Conservation (phyloP, 2,888 invertebrate genomes). For the Corbicula japonica region DNA sequence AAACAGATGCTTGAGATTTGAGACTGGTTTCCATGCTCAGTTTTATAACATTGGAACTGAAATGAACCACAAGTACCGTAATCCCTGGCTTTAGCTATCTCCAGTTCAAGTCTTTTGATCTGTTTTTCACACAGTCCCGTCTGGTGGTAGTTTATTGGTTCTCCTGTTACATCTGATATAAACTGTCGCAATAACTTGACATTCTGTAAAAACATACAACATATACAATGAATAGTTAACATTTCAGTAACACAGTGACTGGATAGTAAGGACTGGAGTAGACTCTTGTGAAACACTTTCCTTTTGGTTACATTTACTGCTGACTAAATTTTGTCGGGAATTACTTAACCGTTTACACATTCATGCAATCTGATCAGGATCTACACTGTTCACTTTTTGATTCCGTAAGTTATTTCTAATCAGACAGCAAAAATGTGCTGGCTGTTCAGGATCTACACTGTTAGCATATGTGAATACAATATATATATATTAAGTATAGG, state of each 20-base stretch:
- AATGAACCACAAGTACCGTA: slow-evolving; percentile 88
- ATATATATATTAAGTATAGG: background rate
- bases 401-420: background rate
- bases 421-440: background rate
- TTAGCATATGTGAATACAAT: background rate
- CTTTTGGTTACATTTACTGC: background rate
- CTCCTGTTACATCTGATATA: slow-evolving; percentile 94
- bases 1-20: background rate
- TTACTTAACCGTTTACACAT: background rate
- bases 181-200: slow-evolving; percentile 94
- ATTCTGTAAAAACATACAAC: slow-evolving; percentile 79
- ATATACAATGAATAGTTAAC: slow-evolving; percentile 2
- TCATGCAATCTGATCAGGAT: background rate
- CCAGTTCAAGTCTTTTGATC: slow-evolving; percentile 92
- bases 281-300: background rate
- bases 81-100: slow-evolving; percentile 93
- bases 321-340: background rate
- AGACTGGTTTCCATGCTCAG: background rate
- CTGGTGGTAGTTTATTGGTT: slow-evolving; percentile 87
- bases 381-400: background rate
- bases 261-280: background rate
- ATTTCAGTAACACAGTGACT: too few relatives aligned
- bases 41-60: background rate
- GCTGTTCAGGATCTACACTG: background rate
- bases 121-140: slow-evolving; percentile 92